phyloP scores from a whole-genome alignment of 1,140 invertebrate genomes.

The Trichonephila clavipes region DNA sequence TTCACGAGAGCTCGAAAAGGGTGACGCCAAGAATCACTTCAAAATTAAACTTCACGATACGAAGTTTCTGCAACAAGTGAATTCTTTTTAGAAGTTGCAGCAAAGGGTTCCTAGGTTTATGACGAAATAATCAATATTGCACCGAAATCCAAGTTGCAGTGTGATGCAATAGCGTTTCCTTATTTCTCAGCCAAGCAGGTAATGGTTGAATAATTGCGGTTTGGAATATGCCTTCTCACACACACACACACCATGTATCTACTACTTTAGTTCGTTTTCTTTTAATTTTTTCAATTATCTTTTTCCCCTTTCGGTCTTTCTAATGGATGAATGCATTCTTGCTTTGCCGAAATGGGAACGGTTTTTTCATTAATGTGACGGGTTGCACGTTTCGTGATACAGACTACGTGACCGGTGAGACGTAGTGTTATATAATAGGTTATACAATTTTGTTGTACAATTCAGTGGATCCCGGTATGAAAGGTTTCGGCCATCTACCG shows the following conservation, averaged over 20 bases:
- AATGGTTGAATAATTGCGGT: slow-evolving; percentile 25
- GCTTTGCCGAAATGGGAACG: background rate
- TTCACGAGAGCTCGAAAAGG: background rate
- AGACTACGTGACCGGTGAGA: background rate
- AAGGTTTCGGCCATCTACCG: too few relatives aligned
- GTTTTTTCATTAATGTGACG: background rate
- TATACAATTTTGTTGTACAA: background rate
- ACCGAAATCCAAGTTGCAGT: background rate
- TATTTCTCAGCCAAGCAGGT: background rate
- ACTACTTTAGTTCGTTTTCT: background rate
- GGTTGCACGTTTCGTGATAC: background rate
- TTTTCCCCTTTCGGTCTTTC: background rate
- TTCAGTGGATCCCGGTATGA: background rate
- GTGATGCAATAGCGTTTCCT: background rate
- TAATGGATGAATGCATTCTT: background rate
- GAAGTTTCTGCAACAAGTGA: background rate
- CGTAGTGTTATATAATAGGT: background rate
- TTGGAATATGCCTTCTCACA: background rate
- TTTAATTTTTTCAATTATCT: background rate
- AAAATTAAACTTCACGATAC: background rate
- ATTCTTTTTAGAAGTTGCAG: background rate
- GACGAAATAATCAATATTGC: background rate
- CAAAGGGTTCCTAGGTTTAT: background rate
- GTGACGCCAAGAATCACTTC: background rate
- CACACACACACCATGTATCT: background rate